Evolutionary conservation across 2,113 vertebrate genomes (phyloP).

Genomic region (Leucopsar rothschildi): DNA sequence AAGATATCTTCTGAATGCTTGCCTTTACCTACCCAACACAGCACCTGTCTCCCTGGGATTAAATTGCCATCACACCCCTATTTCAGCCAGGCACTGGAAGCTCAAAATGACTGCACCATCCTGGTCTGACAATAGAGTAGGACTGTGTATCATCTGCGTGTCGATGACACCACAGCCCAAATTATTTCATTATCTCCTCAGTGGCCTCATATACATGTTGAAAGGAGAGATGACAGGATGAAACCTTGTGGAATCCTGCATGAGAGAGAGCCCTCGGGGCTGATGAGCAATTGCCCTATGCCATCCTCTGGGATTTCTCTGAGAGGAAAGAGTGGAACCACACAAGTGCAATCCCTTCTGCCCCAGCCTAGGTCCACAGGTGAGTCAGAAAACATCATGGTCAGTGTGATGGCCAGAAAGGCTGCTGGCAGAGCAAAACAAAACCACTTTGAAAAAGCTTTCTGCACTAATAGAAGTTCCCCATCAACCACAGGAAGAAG

Average conservation of each 20-base stretch:
- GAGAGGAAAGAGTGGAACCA: constrained; percentile 70
- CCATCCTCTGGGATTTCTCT: constrained; percentile 67
- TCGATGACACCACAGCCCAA: constrained; percentile 64
- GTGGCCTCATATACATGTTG: constrained; percentile 71
- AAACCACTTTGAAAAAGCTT: background rate
- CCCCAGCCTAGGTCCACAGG: constrained; percentile 72
- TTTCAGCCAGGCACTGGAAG: constrained; percentile 21
- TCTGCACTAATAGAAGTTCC: background rate
- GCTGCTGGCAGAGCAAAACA: constrained; percentile 41
- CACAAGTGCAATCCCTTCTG: constrained; percentile 67
- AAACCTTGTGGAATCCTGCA: constrained; percentile 68
- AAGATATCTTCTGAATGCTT: background rate
- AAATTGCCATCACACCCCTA: background rate
- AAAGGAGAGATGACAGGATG: constrained; percentile 72
- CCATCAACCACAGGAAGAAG: background rate
- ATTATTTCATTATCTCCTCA: constrained; percentile 72
- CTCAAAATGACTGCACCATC: background rate
- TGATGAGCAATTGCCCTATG: constrained; percentile 67
- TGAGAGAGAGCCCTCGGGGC: constrained; percentile 61
- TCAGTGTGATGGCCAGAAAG: constrained; percentile 9
- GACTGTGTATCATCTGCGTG: constrained; percentile 38
- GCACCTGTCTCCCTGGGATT: background rate
- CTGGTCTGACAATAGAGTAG: constrained; percentile 43
- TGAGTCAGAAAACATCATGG: constrained; percentile 64
- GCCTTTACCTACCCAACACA: background rate